phyloP scores from a whole-genome alignment of 2,113 vertebrate genomes.

The Tiliqua scincoides region DNA sequence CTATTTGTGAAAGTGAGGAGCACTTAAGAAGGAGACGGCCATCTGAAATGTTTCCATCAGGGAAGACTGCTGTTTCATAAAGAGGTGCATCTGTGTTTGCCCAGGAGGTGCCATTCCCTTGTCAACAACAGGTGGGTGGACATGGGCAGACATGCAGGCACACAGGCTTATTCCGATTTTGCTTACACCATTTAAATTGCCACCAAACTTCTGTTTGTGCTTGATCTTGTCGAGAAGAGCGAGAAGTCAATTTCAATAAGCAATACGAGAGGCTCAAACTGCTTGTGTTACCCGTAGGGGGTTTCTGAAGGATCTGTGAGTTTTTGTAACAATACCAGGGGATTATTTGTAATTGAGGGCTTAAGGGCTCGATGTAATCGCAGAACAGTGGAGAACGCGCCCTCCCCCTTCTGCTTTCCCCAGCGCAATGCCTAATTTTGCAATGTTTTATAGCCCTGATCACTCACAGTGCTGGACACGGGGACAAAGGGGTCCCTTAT shows the following conservation, averaged over 20 bases:
- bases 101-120: not conserved
- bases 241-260: conserved; percentile 10
- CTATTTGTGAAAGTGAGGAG: not conserved
- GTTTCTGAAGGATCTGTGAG: not conserved
- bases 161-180: not conserved
- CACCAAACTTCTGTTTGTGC: not conserved
- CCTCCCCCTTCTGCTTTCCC: not conserved
- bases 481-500: no score
- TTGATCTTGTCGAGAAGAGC: not conserved
- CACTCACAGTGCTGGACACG: no score
- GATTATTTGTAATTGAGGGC: conserved; percentile 9
- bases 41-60: not conserved
- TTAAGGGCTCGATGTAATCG: conserved; percentile 27
- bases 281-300: not conserved
- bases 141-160: not conserved
- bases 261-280: not conserved
- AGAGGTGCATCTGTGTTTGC: no score
- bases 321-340: not conserved
- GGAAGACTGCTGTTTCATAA: not conserved
- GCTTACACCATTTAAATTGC: not conserved
- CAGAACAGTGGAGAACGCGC: not conserved
- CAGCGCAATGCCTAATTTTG: not conserved
- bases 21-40: not conserved
- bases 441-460: not conserved
- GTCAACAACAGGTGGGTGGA: not conserved